Conservation (phyloP, 1,140 invertebrate species). For the Periplaneta americana region DNA sequence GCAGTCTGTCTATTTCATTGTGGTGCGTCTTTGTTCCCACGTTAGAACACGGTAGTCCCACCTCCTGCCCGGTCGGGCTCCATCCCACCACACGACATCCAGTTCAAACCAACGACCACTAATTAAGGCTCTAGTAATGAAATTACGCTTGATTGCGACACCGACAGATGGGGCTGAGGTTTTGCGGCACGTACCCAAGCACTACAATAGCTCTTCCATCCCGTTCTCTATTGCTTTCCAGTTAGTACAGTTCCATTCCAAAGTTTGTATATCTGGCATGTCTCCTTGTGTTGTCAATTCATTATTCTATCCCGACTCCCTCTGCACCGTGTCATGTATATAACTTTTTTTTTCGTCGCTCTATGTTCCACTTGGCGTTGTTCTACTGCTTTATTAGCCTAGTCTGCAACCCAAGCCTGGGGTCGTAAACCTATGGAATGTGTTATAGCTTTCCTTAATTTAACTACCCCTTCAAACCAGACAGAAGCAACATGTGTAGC, state of each 20-base stretch:
- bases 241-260: background rate
- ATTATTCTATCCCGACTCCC: too few species aligned
- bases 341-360: background rate
- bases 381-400: too few species aligned
- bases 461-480: too few species aligned
- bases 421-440: too few species aligned
- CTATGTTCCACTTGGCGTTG: background rate
- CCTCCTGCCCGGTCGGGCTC: background rate
- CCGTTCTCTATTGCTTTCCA: background rate
- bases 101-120: conserved; percentile 1
- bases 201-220: background rate
- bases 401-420: too few species aligned
- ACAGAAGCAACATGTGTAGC: too few species aligned
- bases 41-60: background rate
- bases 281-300: background rate
- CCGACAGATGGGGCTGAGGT: conserved; percentile 2
- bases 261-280: background rate
- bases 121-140: conserved; percentile 5
- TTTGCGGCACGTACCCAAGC: conserved; percentile 7
- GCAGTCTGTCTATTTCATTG: background rate
- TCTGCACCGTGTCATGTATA: too few species aligned
- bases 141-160: conserved; percentile 8
- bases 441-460: too few species aligned
- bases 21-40: background rate
- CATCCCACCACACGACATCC: background rate